Evolutionary conservation across 2,113 vertebrate species (phyloP), one percentile per base, ranked within the genome.

Genomic region (Nothoprocta perdicaria): DNA sequence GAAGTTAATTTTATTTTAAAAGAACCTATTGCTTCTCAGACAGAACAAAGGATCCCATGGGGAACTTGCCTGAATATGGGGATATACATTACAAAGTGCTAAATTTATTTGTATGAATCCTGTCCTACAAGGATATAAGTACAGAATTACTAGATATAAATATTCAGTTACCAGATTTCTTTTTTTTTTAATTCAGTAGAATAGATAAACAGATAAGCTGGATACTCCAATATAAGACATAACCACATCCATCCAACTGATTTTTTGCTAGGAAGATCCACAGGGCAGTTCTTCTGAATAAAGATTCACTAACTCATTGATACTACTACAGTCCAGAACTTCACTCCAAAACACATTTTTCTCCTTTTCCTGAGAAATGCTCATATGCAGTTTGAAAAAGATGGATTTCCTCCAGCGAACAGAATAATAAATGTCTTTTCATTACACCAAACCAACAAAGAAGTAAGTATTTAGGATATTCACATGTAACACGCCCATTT

Each of bases 41-140:
- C 53, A 89, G 84, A 38, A 80, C 45, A 87, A 50, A 0, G 3
- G 50, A 66, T 87, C 7, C 93, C 91, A 82, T 38, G 21, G 89
- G 93, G 95, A 95, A 73, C 41, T 95, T 94, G 38, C 84, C 94
- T 95, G 84, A 76, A 93, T 93, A 84, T 82, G 73, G 4, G 40
- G 26, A 48, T 53, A 29, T 41, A 75, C 4, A 19, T 69, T 89
- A 76, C 10, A 84, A 53, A 91, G 68, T 10, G 29, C 69, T 87
- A 89, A 92, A 89, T 94, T 87, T 94, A 86, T 29, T 62, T 75
- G 46, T 72, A 46, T 60, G 35, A 68, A 29, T 41, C 21, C 33
- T 71, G 24, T 71, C 24, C 33, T 27, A 24, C 27, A 71, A 7
- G 22, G 19, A 19, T 78, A 4, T 55, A 90, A 95, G 61, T 66